phyloP scores from a whole-genome alignment of 2,888 invertebrate genomes.

The Galeopsomyia nigrocyanea region DNA sequence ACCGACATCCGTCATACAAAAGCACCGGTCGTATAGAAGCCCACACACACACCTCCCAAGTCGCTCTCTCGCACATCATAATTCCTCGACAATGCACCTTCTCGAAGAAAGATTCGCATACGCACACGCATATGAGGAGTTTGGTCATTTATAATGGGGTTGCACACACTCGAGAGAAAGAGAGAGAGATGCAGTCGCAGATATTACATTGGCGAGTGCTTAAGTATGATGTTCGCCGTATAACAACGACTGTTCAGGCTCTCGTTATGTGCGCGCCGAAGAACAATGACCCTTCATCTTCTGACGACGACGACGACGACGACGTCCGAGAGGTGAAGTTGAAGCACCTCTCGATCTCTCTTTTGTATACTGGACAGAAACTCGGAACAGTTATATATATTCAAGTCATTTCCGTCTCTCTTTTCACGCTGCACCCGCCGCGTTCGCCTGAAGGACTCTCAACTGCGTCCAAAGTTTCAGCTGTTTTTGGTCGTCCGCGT shows the following conservation, averaged over 20 bases:
- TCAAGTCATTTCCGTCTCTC: constrained; percentile 21
- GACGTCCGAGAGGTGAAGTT: too few species aligned
- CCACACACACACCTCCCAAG: background rate
- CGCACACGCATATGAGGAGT: background rate
- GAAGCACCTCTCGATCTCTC: constrained; percentile 5
- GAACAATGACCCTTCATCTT: constrained; percentile 48
- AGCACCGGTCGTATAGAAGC: background rate
- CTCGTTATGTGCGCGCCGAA: constrained; percentile 42
- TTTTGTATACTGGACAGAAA: constrained; percentile 32
- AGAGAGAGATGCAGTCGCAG: background rate
- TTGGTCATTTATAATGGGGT: background rate
- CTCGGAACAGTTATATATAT: constrained; percentile 11
- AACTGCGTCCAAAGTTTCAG: constrained; percentile 24
- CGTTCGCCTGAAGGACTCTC: background rate
- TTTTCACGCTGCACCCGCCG: background rate
- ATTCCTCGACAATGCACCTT: background rate
- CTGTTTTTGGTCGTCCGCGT: constrained; percentile 27
- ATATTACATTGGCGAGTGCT: constrained; percentile 8
- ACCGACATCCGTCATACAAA: too few species aligned
- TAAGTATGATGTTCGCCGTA: constrained; percentile 48
- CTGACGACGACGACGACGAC: constrained; percentile 3
- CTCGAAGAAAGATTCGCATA: constrained; percentile 19
- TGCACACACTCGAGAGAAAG: too few species aligned
- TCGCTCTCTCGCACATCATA: constrained; percentile 3
- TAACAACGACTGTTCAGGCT: constrained; percentile 46